Base-by-base conservation (phyloP, 2,888 invertebrate species). In the Priocnemis perturbator region DNA sequence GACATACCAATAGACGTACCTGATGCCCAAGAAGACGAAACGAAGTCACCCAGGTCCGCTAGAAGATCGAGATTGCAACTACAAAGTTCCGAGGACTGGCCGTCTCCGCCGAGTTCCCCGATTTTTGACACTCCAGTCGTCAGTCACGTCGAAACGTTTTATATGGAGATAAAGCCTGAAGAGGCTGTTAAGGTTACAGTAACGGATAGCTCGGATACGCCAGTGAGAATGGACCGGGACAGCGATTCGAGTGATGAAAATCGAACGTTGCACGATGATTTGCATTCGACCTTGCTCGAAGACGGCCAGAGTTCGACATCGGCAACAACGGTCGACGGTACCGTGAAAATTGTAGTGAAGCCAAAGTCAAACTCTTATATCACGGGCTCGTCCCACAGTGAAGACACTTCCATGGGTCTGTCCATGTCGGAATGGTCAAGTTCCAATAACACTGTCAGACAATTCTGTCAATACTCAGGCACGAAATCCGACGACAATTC, bases 381-480 rank as follows among this genome's bases (percentile, higher is more conserved):
- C 65, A 95, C 95, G 0, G 95, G 95, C 78, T 94, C 95, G 81
- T 94, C 95, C 0, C 95, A 95, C 89, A 95, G 96, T 5, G 96
- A 96, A 88, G 96, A 96, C 82, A 96, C 96, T 0, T 96, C 96
- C 0, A 94, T 96, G 86, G 96, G 96, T 19, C 90, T 96, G 37
- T 96, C 96, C 83, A 93, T 95, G 83, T 96, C 96, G 2, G 96
- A 96, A 84, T 96, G 96, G 95, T 96, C 96, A 0, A 96, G 95
- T 47, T 96, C 95, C 61, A 96, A 95, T 0, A 96, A 95, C 78
- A 96, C 96, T 0, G 96, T 96, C 0, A 93, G 94, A 0, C 94
- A 95, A 85, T 96, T 88, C 65, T 89, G 89, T 26, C 89, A 89
- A 52, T 89, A 93, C 79, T 93, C 94, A 1, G 93, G 93, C 3